Evolutionary conservation across 2,888 invertebrate species (phyloP).

Genomic region (Miltochrista miniata): DNA sequence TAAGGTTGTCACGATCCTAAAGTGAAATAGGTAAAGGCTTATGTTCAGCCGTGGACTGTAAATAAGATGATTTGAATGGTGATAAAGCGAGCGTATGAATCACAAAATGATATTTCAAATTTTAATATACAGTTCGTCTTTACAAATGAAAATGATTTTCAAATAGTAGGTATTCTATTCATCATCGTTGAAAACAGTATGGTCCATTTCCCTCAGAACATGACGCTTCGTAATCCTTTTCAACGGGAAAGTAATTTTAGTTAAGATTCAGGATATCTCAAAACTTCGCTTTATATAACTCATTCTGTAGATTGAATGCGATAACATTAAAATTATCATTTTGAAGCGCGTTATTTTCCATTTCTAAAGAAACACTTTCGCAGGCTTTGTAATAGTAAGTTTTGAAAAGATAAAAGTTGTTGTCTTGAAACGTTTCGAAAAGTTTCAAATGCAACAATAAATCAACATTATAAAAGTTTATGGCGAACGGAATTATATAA

Average conservation of each 20-base stretch:
- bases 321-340: constrained; percentile 19
- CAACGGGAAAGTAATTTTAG: constrained; percentile 3
- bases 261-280: constrained; percentile 9
- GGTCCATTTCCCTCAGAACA: background rate
- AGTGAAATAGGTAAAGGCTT: no score
- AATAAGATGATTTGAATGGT: no score
- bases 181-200: background rate
- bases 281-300: constrained; percentile 14
- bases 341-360: background rate
- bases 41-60: no score
- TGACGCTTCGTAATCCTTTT: constrained; percentile 9
- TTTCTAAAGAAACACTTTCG: background rate
- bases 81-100: no score
- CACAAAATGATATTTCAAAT: no score
- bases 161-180: background rate
- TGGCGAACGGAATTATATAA: no score
- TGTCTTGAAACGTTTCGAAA: background rate
- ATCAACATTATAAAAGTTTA: background rate
- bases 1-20: no score
- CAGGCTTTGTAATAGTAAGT: background rate
- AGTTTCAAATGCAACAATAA: background rate
- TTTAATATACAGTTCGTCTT: no score
- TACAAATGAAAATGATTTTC: no score
- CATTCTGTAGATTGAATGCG: background rate
- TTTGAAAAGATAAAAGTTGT: background rate